A percentile compares a stretch with the other conserved stretches of the same genome.
These are phyloP conservation scores for Dasysyrphus albostriatus DNA, from an alignment of 2,888 invertebrate species.

Conservation along the genomic window DNA sequence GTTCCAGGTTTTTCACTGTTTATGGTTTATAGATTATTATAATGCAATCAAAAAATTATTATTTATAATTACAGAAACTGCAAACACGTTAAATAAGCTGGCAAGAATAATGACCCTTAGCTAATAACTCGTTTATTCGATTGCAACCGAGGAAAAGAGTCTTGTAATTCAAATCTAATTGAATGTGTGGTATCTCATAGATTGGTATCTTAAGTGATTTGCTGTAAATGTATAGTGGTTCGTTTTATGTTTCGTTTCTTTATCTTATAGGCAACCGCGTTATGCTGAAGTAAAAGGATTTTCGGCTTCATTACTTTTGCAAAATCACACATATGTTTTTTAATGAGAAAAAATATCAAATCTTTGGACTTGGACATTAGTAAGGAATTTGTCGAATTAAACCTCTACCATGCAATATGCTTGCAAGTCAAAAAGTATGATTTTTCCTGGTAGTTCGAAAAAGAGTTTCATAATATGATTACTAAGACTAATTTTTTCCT, in stretches of 20 bases:
- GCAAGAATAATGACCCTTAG: conserved; percentile 42
- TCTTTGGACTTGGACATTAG: background rate
- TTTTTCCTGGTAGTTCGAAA: background rate
- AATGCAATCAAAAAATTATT: conserved; percentile 37
- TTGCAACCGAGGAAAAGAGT: conserved; percentile 6
- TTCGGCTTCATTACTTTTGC: background rate
- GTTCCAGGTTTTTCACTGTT: conserved; percentile 12
- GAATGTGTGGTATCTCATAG: conserved; percentile 18
- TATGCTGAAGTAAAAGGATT: background rate
- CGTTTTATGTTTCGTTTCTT: background rate
- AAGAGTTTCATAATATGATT: background rate
- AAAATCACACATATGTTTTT: background rate
- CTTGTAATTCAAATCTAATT: conserved; percentile 50
- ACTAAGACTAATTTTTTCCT: background rate
- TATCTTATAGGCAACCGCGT: conserved; percentile 14
- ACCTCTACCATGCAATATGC: background rate
- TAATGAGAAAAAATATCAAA: background rate
- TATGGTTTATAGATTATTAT: conserved; percentile 7
- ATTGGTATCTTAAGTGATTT: conserved; percentile 18
- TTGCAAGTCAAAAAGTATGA: background rate
- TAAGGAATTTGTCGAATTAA: background rate
- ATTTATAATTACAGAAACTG: conserved; percentile 20
- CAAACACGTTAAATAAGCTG: conserved; percentile 12
- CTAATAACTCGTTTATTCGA: conserved; percentile 46
- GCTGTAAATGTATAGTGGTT: background rate